Evolutionary conservation across 2,113 vertebrate species (phyloP).

Genomic region (Ahaetulla prasina): DNA sequence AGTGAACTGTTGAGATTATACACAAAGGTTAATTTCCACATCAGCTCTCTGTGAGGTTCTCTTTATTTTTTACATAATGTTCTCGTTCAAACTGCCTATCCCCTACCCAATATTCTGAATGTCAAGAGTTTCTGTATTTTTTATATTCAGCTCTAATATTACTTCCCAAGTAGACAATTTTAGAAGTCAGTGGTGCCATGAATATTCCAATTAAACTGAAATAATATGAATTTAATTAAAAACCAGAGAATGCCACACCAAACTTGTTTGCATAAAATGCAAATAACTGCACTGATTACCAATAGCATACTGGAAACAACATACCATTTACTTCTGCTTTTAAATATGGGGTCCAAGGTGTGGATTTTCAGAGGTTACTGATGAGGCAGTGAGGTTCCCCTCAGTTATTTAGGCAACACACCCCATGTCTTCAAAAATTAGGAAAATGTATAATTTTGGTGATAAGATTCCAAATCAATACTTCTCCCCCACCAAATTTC

Average conservation of each 20-base stretch:
- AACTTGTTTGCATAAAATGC: neutral
- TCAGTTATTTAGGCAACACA: neutral
- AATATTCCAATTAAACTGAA: constrained; percentile 37
- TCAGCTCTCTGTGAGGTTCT: constrained; percentile 23
- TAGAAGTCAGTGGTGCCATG: constrained; percentile 7
- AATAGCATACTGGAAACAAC: neutral
- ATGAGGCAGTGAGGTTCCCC: neutral
- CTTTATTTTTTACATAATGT: constrained; percentile 22
- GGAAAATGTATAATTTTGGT: neutral
- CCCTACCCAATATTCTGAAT: constrained; percentile 2
- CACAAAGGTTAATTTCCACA: constrained; percentile 37
- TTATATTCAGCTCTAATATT: neutral
- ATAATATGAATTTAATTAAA: constrained; percentile 32
- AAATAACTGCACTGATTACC: neutral
- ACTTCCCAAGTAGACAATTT: constrained; percentile 23
- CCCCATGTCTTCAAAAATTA: neutral
- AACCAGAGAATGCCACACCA: neutral
- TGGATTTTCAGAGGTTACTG: neutral
- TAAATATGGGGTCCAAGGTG: neutral
- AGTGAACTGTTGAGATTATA: constrained; percentile 38
- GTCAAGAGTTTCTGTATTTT: neutral
- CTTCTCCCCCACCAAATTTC: neutral
- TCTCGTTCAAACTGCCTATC: neutral
- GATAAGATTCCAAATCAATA: neutral
- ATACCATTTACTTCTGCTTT: neutral